Evolutionary conservation across 2,888 invertebrate genomes (phyloP), one percentile per base, ranked within the genome.

Genomic region (Empis stercorea): DNA sequence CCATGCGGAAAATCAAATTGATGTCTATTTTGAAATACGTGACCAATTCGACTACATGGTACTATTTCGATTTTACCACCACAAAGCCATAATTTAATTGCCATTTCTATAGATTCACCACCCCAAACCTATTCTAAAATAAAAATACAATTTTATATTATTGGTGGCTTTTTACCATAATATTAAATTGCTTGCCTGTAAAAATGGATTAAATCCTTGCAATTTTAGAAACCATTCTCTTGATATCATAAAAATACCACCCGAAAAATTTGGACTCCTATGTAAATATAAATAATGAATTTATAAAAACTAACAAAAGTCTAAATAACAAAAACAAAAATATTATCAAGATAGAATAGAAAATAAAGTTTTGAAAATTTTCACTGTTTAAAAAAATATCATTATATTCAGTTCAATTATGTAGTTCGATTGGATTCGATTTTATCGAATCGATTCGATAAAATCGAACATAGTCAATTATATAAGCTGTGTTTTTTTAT

Each of bases 61-160:
- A 66, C 62, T 54, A 70, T 64, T 60, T 65, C 65, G 56, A 71
- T 62, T 59, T 65, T 62, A 46, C 69, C 68, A 43, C 69, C 70
- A 55, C 70, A 71, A 57, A 70, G 59, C 71, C 70, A 71, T 54
- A 64, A 52, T 56, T 68, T 66, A 55, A 68, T 61, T 52, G 68
- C 61, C 56, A 68, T 59, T 58, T 68, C 68, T 56, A 66, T 61
- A 54, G 69, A 67, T 59, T 71, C 71, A 34, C 64, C 67, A 52
- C 70, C 70, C 69, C 69, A 70, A 48, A 64, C 60, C 63, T 66
- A 49, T 48, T 45, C 45, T 14, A 20, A 38, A 40, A 40, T 44
- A 36, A 30, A 32, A 46, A 45, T 41, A 34, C 40, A 42, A 36
- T 2, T 13, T 23, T 27, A 39, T 42, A 11, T 11, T 10, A 23